A percentile compares a stretch with the other conserved stretches of the same genome.
These are phyloP conservation scores for Rhodeus uyekii DNA, from an alignment of 2,797 vertebrate genomes.

Conservation along the genomic window DNA sequence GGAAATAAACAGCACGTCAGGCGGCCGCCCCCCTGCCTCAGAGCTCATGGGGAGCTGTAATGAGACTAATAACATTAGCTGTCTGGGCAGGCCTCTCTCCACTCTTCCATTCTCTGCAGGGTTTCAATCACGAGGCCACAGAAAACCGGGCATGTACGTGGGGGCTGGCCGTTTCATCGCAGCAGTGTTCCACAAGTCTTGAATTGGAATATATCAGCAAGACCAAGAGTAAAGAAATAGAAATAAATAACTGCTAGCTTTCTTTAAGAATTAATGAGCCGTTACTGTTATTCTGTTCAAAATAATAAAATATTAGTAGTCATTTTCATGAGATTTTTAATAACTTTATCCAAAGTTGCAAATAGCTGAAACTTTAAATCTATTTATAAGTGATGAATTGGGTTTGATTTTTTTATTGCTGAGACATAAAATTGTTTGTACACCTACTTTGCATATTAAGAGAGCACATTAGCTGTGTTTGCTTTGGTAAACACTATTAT, in stretches of 20 bases:
- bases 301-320: not conserved
- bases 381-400: constrained; percentile 42
- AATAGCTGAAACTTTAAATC: constrained; percentile 19
- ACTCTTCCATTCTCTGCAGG: constrained; percentile 58
- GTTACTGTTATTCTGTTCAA: not conserved
- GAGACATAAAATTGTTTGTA: constrained; percentile 33
- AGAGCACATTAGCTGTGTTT: constrained; percentile 21
- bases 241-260: constrained; percentile 52
- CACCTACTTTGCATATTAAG: constrained; percentile 27
- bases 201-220: constrained; percentile 70
- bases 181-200: constrained; percentile 53
- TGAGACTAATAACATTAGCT: constrained; percentile 74
- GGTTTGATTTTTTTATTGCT: constrained; percentile 29
- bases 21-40: constrained; percentile 64
- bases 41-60: constrained; percentile 65
- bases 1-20: constrained; percentile 67
- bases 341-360: constrained; percentile 37
- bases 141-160: constrained; percentile 1
- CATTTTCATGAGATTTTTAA: constrained; percentile 30
- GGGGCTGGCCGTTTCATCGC: constrained; percentile 58
- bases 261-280: constrained; percentile 23
- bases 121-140: constrained; percentile 51
- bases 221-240: constrained; percentile 57
- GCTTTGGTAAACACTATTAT: not conserved
- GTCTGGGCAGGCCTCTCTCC: constrained; percentile 69